Base-by-base conservation (phyloP, 2,888 invertebrate genomes). In the Sturmia bella region DNA sequence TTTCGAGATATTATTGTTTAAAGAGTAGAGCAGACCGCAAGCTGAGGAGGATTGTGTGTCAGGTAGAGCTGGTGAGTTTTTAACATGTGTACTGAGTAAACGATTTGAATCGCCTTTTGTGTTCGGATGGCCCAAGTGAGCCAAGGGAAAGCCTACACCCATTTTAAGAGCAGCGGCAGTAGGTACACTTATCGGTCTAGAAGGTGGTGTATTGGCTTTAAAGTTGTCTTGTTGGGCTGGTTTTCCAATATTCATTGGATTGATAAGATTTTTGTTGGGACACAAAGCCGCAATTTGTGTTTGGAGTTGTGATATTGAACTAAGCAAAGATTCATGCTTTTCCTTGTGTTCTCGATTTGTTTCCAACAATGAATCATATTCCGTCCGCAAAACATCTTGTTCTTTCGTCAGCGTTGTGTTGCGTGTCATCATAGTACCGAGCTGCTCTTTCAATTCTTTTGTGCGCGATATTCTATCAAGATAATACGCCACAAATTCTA, bases 401-500 rank as follows among this genome's bases (percentile, higher is more conserved):
- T 96, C 96, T n/a, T 93, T 93, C 48, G 96, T 91, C 4, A 98
- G 91, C 50, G 93, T 93, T 21, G 93, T 93, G 87, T 97, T 97
- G 83, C 95, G 94, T 61, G 93, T 93, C 0, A 95, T 92, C 66
- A 96, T 93, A 56, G 95, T 94, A 85, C 95, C 94, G 6, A 97
- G 91, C 37, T 95, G 95, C 24, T 94, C 92, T 85, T 96, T 95
- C 91, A 98, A 93, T 13, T 95, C 94, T 4, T 94, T 93, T 74
- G 97, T 94, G 13, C 98, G 93, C 4, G 94, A 93, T 89, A 97
- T 97, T 24, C 98, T 93, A 90, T 98, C 98, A 73, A 98, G 91
- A 89, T 97, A 98, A 90, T 99, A 99, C 0, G 96, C 97, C 63
- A 98, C 96, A 89, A 98, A 99, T 90, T 98, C 98, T 0, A 97